Percentiles rank a stretch among this genome's conserved stretches.
phyloP scores from a whole-genome alignment of 23 tunicate genomes.

The Halocynthia aurantium region DNA sequence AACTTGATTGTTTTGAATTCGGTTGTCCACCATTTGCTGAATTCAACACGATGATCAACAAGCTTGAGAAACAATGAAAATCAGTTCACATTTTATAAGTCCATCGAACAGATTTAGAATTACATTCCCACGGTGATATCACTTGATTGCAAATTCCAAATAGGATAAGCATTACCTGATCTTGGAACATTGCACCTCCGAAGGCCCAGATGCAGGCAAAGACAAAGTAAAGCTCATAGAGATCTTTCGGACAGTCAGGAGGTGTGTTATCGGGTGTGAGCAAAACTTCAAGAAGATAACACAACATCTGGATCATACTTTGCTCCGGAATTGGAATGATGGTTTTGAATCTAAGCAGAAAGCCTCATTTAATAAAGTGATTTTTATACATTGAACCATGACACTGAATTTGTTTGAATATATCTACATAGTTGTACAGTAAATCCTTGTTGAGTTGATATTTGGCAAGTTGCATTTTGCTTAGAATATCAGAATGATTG shows the following conservation, averaged over 20 bases:
- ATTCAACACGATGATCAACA: conserved; percentile 98
- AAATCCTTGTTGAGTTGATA: no score
- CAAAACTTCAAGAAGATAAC: conserved; percentile 84
- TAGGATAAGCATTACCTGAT: conserved; percentile 58
- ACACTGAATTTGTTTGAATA: no score
- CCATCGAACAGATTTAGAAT: not conserved
- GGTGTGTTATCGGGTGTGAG: conserved; percentile 99
- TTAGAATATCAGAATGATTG: no score
- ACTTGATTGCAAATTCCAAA: not conserved
- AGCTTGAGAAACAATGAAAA: conserved; percentile 26
- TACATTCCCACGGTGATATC: not conserved
- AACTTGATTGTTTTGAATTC: conserved; percentile 97
- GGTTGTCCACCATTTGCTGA: conserved; percentile 99
- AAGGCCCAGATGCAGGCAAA: conserved; percentile 98
- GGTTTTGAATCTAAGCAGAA: conserved; percentile 73
- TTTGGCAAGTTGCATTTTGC: no score
- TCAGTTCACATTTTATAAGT: not conserved
- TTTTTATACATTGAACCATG: no score
- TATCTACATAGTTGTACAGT: no score
- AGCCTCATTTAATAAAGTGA: not conserved
- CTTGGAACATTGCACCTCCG: conserved; percentile 96
- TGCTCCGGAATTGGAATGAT: conserved; percentile 98
- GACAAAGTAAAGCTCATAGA: conserved; percentile 95
- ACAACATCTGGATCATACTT: conserved; percentile 93
- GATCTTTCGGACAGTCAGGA: conserved; percentile 94